Evolutionary conservation across 2,888 invertebrate genomes (phyloP), one percentile per base, ranked within the genome.

Genomic region (Heteropelma amictum): DNA sequence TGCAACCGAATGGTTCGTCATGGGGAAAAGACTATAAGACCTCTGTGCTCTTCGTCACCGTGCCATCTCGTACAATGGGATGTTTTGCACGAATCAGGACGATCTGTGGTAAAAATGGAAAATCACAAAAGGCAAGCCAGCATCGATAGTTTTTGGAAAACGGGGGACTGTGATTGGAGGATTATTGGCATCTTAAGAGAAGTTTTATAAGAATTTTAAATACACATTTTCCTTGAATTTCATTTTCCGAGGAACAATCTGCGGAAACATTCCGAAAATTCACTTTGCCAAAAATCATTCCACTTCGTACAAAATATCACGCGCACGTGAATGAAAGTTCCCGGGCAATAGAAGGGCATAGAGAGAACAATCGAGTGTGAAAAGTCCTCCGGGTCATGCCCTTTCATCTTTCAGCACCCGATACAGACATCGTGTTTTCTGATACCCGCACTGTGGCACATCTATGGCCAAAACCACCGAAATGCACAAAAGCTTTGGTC

Each of bases 401-500:
- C 21, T 53, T 53, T 35, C 28, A n/a, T 21, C 0, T 26, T 14
- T 26, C 33, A 12, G 21, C n/a, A 26, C 7, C 35, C n/a, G 21
- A 21, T 17, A 33, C 1, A 14, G 33, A 33, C 17, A 51, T 33
- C 28, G 10, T 23, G 28, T n/a, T 28, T 17, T 42, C 5, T 58
- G 14, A 58, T 58, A 42, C 26, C 26, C 7, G 17, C n/a, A 17
- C 26, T 40, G 58, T 58, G 26, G n/a, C n/a, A n/a, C 40, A 58
- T 58, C 40, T 42, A 58, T 23, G 42, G 28, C 28, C 61, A 64
- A 73, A 65, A 69, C 63, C 35, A 53, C n/a, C 28, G 69, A 42
- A 69, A 38, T 58, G 65, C 73, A 35, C 56, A 30, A 56, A 23
- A 72, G 72, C 76, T 65, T 72, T 51, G 47, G 42, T 63, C 76